Percentiles rank a stretch among this genome's conserved stretches.
These are phyloP conservation scores for Xanthorhoe designata DNA, from an alignment of 2,888 invertebrate genomes.

Conservation along the genomic window DNA sequence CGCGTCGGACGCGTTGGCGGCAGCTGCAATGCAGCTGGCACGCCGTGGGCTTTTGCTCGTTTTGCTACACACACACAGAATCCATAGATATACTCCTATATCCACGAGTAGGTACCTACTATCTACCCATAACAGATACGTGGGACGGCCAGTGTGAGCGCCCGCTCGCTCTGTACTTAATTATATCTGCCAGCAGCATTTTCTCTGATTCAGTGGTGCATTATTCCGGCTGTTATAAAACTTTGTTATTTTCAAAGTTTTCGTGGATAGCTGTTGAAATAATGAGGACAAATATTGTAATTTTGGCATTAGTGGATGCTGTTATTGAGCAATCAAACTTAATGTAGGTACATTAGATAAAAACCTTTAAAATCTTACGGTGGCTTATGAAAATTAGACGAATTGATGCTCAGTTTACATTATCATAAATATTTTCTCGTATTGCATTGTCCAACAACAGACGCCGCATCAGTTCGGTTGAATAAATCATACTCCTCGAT, in stretches of 20 bases:
- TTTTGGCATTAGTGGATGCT: too few species aligned
- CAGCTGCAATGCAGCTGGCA: conserved; percentile 81
- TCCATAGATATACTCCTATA: conserved; percentile 32
- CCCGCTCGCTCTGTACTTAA: conserved; percentile 39
- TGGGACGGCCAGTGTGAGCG: conserved; percentile 38
- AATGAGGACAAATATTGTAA: too few species aligned
- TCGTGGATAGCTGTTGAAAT: neutral
- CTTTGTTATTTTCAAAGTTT: conserved; percentile 3
- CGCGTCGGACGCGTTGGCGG: conserved; percentile 50
- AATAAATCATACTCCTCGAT: conserved; percentile 17
- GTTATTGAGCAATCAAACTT: too few species aligned
- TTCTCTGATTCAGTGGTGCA: conserved; percentile 33
- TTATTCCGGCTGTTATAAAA: conserved; percentile 24
- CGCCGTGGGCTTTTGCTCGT: conserved; percentile 72
- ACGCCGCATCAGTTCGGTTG: neutral
- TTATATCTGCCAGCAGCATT: conserved; percentile 38
- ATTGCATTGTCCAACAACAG: neutral
- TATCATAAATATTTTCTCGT: neutral
- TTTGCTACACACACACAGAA: conserved; percentile 57
- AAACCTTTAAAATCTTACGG: neutral
- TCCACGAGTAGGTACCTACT: conserved; percentile 22
- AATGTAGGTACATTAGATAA: too few species aligned
- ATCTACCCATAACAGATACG: conserved; percentile 40
- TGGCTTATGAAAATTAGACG: neutral
- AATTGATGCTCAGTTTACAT: neutral